Evolutionary conservation across 2,888 invertebrate genomes (phyloP).

Genomic region (Hydraecia micacea): DNA sequence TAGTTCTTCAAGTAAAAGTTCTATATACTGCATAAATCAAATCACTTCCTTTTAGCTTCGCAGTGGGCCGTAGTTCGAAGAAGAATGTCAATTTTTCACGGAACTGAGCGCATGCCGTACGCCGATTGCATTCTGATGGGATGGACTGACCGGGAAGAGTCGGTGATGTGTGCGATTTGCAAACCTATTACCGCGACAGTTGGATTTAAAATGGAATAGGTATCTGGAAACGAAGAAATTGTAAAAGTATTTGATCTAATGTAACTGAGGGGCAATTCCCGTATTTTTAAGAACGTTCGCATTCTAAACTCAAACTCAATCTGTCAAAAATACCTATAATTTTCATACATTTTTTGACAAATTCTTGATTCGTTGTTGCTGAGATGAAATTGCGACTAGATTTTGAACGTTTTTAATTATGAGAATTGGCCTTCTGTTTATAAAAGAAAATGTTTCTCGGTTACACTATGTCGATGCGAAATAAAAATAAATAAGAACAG

Average conservation of each 20-base stretch:
- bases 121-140: slow-evolving; percentile 57
- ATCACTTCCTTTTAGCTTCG: slow-evolving; percentile 33
- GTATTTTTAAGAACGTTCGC: not conserved
- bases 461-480: not conserved
- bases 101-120: slow-evolving; percentile 26
- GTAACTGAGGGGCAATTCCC: not conserved
- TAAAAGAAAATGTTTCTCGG: too few relatives aligned
- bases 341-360: not conserved
- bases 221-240: not conserved
- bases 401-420: not conserved
- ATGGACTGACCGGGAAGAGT: slow-evolving; percentile 44
- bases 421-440: not conserved
- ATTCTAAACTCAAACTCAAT: not conserved
- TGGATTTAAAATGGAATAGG: slow-evolving; percentile 4
- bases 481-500: not conserved
- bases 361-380: not conserved
- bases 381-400: not conserved
- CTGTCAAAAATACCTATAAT: not conserved
- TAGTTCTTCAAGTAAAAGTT: slow-evolving; percentile 12
- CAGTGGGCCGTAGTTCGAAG: slow-evolving; percentile 30
- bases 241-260: not conserved
- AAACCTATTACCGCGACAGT: slow-evolving; percentile 37
- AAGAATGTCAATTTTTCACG: slow-evolving; percentile 59
- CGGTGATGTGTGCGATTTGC: slow-evolving; percentile 31
- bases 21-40: slow-evolving; percentile 21